phyloP scores from a whole-genome alignment of 2,888 invertebrate species.

The Drosophila aldrichi region DNA sequence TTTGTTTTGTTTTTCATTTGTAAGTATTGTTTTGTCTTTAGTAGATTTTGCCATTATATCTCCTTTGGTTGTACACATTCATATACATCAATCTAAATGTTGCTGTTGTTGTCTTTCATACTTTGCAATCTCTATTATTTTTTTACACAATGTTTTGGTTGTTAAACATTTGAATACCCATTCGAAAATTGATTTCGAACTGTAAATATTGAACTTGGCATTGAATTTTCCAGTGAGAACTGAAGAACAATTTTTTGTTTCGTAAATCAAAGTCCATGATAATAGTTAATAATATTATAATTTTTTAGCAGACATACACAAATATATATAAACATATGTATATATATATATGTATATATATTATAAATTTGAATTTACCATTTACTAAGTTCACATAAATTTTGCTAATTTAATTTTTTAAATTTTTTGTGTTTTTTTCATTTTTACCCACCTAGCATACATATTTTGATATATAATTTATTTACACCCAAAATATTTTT shows the following conservation, averaged over 20 bases:
- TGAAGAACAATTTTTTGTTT: conserved; percentile 29
- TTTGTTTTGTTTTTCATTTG: conserved; percentile 39
- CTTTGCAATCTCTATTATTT: conserved; percentile 48
- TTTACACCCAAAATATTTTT: conserved; percentile 67
- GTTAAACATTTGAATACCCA: conserved; percentile 33
- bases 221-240: conserved; percentile 50
- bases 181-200: conserved; percentile 45
- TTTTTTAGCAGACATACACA: conserved; percentile 64
- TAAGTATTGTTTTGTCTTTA: conserved; percentile 63
- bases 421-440: conserved; percentile 30
- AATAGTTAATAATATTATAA: conserved; percentile 38
- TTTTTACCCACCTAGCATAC: conserved; percentile 73
- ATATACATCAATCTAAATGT: conserved; percentile 71
- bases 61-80: conserved; percentile 56
- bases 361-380: conserved; percentile 77
- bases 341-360: conserved; percentile 39
- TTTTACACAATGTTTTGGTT: conserved; percentile 62
- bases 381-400: conserved; percentile 80
- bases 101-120: conserved; percentile 17
- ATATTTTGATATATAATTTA: conserved; percentile 54
- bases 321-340: conserved; percentile 61
- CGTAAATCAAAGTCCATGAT: conserved; percentile 47
- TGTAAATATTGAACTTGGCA: conserved; percentile 59
- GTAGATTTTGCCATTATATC: conserved; percentile 69
- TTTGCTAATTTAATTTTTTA: conserved; percentile 71